These are phyloP conservation scores for Diceros bicornis DNA, from an alignment of 2,797 vertebrate genomes.

Conservation along the genomic window DNA sequence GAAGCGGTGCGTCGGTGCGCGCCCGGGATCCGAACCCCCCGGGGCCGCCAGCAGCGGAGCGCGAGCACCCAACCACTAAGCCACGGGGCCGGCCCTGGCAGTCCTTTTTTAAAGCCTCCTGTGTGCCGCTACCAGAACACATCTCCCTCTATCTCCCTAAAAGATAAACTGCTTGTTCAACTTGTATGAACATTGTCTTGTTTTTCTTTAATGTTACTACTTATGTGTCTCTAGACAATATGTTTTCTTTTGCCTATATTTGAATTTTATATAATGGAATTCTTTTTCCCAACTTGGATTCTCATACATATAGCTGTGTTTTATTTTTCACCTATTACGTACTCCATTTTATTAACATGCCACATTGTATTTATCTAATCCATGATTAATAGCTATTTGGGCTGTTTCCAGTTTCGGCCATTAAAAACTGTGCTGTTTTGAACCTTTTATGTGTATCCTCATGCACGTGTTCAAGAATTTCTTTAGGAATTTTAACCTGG, in stretches of 20 bases:
- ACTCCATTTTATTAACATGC: conserved; percentile 46
- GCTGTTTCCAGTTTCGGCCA: conserved; percentile 20
- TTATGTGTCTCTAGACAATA: conserved; percentile 36
- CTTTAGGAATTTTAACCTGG: conserved; percentile 6
- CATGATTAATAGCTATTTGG: conserved; percentile 46
- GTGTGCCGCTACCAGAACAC: background rate
- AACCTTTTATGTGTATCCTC: conserved; percentile 27
- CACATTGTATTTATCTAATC: background rate
- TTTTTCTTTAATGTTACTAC: conserved; percentile 54
- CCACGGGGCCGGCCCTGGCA: too few relatives aligned
- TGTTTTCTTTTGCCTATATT: conserved; percentile 44
- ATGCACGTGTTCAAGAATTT: conserved; percentile 10
- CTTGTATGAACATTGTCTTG: background rate
- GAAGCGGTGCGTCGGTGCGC: too few relatives aligned
- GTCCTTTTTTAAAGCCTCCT: background rate
- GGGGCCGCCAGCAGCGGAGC: too few relatives aligned
- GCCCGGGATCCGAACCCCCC: too few relatives aligned
- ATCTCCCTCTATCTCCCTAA: background rate
- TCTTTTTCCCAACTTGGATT: conserved; percentile 48
- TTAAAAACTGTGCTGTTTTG: conserved; percentile 17
- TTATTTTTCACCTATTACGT: conserved; percentile 3
- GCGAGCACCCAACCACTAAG: too few relatives aligned
- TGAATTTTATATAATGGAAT: conserved; percentile 7
- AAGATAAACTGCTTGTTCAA: conserved; percentile 47
- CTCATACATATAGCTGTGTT: conserved; percentile 2